phyloP scores from a whole-genome alignment of 2,113 vertebrate genomes.

The Ictalurus furcatus region DNA sequence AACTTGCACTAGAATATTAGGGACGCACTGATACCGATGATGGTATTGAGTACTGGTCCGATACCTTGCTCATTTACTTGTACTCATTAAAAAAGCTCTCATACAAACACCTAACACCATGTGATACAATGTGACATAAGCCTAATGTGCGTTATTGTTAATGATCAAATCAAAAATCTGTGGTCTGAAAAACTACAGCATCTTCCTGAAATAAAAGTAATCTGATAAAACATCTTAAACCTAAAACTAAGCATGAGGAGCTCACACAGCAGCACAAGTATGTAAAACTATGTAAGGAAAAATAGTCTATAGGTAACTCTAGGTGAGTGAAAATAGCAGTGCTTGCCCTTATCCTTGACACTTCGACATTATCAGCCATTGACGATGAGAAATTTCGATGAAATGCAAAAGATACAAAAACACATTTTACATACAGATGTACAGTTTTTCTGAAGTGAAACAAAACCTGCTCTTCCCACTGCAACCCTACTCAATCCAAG shows the following conservation, averaged over 20 bases:
- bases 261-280: neutral
- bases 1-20: neutral
- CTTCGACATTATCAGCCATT: neutral
- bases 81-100: neutral
- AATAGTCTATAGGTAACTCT: neutral
- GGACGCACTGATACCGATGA: neutral
- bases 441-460: neutral
- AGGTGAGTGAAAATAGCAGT: neutral
- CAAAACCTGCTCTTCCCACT: neutral
- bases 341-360: neutral
- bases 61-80: neutral
- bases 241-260: neutral
- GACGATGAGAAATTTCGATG: neutral
- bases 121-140: neutral
- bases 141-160: neutral
- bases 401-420: neutral
- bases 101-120: neutral
- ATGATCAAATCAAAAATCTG: neutral
- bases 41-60: neutral
- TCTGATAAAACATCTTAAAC: neutral
- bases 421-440: neutral
- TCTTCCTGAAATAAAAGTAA: neutral
- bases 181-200: neutral
- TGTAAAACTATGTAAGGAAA: neutral
- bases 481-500: neutral